phyloP scores from a whole-genome alignment of 2,113 vertebrate species.

The Orientallactaga bullata region DNA sequence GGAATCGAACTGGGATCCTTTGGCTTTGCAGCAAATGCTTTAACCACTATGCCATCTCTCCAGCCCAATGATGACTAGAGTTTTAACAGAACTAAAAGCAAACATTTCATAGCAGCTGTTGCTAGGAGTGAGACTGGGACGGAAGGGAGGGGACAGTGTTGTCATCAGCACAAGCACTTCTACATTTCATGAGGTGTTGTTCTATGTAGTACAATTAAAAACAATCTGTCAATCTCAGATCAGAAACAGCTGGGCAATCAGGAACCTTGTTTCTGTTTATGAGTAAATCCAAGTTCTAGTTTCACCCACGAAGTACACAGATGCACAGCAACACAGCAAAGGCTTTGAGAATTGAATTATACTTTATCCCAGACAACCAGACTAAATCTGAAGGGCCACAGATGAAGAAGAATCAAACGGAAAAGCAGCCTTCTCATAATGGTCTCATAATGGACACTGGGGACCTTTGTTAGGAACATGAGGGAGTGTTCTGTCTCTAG shows the following conservation, averaged over 20 bases:
- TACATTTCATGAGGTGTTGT: not conserved
- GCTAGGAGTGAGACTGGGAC: not conserved
- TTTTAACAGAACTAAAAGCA: not conserved
- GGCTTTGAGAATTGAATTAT: not conserved
- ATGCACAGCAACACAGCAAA: not conserved
- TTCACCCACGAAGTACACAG: not conserved
- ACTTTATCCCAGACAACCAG: not conserved
- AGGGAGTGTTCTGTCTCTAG: not conserved
- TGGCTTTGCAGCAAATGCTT: too few relatives aligned
- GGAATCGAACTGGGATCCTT: too few relatives aligned
- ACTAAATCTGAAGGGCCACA: not conserved
- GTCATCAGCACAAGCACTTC: not conserved
- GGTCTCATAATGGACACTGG: not conserved
- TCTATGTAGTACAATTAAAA: not conserved
- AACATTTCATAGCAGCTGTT: not conserved
- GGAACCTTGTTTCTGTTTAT: not conserved
- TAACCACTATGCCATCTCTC: too few relatives aligned
- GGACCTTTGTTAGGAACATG: not conserved
- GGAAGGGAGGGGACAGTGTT: not conserved
- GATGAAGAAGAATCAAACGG: too few relatives aligned
- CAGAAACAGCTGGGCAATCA: not conserved
- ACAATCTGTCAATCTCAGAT: not conserved
- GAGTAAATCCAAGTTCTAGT: not conserved
- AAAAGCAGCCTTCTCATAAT: not conserved
- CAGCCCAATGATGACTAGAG: too few relatives aligned